Evolutionary conservation across 2,888 invertebrate species (phyloP).

Genomic region (Aphodius granarius): DNA sequence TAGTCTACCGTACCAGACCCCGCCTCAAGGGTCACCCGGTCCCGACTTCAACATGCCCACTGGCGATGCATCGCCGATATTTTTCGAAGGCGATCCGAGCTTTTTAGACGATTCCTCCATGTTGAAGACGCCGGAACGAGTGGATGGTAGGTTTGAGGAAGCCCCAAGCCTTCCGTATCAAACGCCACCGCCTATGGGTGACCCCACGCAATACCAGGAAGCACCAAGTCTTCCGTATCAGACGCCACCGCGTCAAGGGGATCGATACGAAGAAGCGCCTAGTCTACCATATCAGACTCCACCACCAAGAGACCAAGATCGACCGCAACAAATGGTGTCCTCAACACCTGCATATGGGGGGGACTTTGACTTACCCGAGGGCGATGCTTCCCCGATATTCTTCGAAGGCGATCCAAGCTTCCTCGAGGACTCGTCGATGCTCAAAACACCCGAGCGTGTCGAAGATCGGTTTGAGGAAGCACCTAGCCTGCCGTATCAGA

Average conservation of each 20-base stretch:
- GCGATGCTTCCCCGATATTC: constrained; percentile 16
- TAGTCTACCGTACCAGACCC: constrained; percentile 24
- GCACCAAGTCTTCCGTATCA: constrained; percentile 18
- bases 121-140: not conserved
- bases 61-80: constrained; percentile 15
- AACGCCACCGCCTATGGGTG: constrained; percentile 24
- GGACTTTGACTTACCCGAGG: not conserved
- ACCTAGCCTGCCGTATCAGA: constrained; percentile 19
- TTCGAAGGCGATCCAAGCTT: constrained; percentile 15
- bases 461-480: not conserved
- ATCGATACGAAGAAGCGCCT: constrained; percentile 8
- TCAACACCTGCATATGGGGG: no score
- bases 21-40: no score
- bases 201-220: no score
- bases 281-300: constrained; percentile 20
- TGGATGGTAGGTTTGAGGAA: not conserved
- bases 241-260: constrained; percentile 8
- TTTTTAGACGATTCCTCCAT: not conserved
- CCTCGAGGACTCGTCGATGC: not conserved
- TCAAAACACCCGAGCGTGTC: not conserved
- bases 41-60: no score
- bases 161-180: constrained; percentile 26
- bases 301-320: no score
- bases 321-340: no score
- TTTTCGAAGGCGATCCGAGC: constrained; percentile 4